Evolutionary conservation across 2,113 vertebrate genomes (phyloP).

Genomic region (Aegithalos caudatus): DNA sequence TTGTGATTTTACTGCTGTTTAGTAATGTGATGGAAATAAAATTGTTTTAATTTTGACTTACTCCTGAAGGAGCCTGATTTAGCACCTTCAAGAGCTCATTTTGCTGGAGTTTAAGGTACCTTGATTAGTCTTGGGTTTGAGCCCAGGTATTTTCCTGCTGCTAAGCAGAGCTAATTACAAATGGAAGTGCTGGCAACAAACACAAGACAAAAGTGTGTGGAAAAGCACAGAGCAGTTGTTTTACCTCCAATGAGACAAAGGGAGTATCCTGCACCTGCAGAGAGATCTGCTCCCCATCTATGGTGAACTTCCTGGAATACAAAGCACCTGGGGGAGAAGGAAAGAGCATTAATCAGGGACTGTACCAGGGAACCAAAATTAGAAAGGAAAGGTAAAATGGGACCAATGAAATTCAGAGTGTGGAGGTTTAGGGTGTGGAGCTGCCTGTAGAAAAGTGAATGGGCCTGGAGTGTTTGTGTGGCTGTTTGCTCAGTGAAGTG

Average conservation of each 20-base stretch:
- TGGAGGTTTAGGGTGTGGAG: neutral
- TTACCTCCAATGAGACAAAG: slow-evolving; percentile 88
- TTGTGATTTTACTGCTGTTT: neutral
- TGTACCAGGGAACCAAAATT: neutral
- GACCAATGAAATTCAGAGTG: neutral
- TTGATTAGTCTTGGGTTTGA: neutral
- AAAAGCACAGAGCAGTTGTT: neutral
- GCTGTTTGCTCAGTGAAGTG: neutral
- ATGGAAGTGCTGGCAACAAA: neutral
- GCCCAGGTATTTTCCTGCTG: neutral
- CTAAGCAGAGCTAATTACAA: neutral
- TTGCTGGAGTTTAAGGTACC: neutral
- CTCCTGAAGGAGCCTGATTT: neutral
- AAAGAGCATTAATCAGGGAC: neutral
- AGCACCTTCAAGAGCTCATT: neutral
- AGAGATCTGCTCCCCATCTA: slow-evolving; percentile 89
- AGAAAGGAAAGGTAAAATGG: neutral
- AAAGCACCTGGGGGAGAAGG: slow-evolving; percentile 78
- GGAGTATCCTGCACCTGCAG: slow-evolving; percentile 92
- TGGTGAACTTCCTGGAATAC: slow-evolving; percentile 87
- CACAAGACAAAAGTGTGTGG: neutral
- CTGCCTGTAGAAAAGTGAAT: neutral
- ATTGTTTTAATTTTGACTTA: neutral
- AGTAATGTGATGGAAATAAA: neutral
- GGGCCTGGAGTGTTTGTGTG: neutral